Base-by-base conservation (phyloP, 2,797 vertebrate genomes). In the Myotis myotis region DNA sequence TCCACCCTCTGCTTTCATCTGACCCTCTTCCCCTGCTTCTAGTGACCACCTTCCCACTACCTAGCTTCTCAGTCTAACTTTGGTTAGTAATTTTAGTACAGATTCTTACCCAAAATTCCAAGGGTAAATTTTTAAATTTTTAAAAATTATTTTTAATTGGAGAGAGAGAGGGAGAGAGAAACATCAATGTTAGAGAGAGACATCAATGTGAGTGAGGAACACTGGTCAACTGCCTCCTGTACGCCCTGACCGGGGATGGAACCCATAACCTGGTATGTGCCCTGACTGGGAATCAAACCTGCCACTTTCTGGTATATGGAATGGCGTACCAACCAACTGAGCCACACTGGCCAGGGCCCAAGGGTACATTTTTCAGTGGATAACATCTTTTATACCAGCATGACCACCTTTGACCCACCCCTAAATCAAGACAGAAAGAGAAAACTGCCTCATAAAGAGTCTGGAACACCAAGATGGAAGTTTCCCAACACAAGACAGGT, bases 381-480 rank as follows among this genome's bases (percentile, higher is more conserved):
- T 76, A 86, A 51, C 4, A 84, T 22, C 30, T 78, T 92, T 80
- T 66, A 86, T 70, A 68, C 20, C 4, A 0, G 60, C 41, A 62
- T 33, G 10, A 96, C 47, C 38, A 30, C 36, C 71, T 64, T 28
- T 57, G 33, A 51, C 28, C 30, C 25, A 47, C 16, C 8, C n/a
- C 51, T 71, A 75, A 84, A 70, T 62, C 82, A 95, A 62, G 71
- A 89, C 49, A 87, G 60, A 93, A 71, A 79, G 30, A 89, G 30
- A 95, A 92, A 95, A 91, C 1, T 25, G 22, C 9, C 10, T 93
- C 44, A 93, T 28, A 72, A 71, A 92, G 47, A 0, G 7, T 81
- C 76, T 93, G 28, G 53, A 68, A 89, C 49, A 33, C 12, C 4
- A n/a, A 76, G 49, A 49, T 4, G 60, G 55, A 72, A 55, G 55